Evolutionary conservation across 2,888 invertebrate genomes (phyloP).

Genomic region (Parthenolecanium corni): DNA sequence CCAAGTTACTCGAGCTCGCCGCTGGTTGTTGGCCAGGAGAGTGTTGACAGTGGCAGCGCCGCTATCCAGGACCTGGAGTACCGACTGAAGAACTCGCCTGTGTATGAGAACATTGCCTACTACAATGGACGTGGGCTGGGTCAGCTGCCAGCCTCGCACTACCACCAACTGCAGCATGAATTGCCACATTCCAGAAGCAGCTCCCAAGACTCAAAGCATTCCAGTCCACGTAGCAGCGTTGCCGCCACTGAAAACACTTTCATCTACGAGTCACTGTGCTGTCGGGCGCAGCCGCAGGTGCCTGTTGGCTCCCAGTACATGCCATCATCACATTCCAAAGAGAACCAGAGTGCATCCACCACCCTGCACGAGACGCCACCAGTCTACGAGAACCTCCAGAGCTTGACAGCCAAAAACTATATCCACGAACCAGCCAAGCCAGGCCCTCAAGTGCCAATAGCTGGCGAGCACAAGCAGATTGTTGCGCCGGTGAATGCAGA

Average conservation of each 20-base stretch:
- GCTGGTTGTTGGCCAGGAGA: not conserved
- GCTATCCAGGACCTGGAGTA: constrained; percentile 7
- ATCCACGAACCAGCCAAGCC: constrained; percentile 41
- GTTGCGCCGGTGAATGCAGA: constrained; percentile 1
- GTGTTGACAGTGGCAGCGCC: not conserved
- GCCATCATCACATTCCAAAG: constrained; percentile 34
- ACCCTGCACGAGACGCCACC: constrained; percentile 45
- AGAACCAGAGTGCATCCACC: too few species aligned
- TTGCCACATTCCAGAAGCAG: constrained; percentile 41
- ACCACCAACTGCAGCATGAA: constrained; percentile 46
- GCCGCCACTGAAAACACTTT: constrained; percentile 38
- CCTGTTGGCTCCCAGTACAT: constrained; percentile 43
- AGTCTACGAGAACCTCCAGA: constrained; percentile 53
- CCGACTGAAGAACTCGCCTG: constrained; percentile 40
- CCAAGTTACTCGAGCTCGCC: not conserved
- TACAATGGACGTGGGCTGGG: constrained; percentile 49
- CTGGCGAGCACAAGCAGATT: constrained; percentile 16
- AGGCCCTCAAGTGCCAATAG: constrained; percentile 40
- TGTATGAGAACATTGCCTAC: constrained; percentile 75
- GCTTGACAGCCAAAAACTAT: constrained; percentile 37
- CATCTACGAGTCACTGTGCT: constrained; percentile 47
- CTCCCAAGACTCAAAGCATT: constrained; percentile 42
- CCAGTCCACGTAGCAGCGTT: constrained; percentile 41
- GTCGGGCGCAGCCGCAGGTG: constrained; percentile 73
- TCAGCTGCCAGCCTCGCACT: constrained; percentile 50